These are phyloP conservation scores for Tetragnatha versicolor DNA, from an alignment of 1,140 invertebrate genomes.

Conservation along the genomic window DNA sequence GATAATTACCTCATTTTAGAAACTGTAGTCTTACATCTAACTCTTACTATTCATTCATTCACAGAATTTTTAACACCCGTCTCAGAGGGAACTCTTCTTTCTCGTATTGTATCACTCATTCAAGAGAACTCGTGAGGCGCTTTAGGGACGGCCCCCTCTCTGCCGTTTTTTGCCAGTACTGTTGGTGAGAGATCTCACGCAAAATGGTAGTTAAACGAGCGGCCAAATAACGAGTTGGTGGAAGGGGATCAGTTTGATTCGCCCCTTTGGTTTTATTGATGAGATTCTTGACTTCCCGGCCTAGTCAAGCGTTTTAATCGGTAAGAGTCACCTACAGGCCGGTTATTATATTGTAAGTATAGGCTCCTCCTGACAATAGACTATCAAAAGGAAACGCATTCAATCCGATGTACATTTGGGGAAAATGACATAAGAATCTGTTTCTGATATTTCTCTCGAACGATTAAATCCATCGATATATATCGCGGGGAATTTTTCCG, in stretches of 20 bases:
- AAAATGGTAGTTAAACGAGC: slow-evolving; percentile 30
- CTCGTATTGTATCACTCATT: background rate
- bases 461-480: too few relatives aligned
- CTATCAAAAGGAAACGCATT: background rate
- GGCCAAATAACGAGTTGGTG: background rate
- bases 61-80: too few relatives aligned
- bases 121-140: background rate
- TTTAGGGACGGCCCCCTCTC: background rate
- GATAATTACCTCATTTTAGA: too few relatives aligned
- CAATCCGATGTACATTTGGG: slow-evolving; percentile 13
- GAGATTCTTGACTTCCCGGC: slow-evolving; percentile 22
- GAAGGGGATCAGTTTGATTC: background rate
- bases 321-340: background rate
- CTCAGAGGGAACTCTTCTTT: background rate
- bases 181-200: background rate
- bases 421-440: slow-evolving; percentile 6
- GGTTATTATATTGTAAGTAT: background rate
- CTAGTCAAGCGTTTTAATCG: slow-evolving; percentile 18
- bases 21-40: too few relatives aligned
- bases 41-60: too few relatives aligned
- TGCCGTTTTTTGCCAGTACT: background rate
- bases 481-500: too few relatives aligned
- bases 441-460: slow-evolving; percentile 12
- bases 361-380: slow-evolving; percentile 9
- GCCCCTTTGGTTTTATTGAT: slow-evolving; percentile 7